Percentiles rank a stretch among this genome's conserved stretches.
Conservation (phyloP, 2,113 vertebrate genomes). For the Maccullochella peelii region DNA sequence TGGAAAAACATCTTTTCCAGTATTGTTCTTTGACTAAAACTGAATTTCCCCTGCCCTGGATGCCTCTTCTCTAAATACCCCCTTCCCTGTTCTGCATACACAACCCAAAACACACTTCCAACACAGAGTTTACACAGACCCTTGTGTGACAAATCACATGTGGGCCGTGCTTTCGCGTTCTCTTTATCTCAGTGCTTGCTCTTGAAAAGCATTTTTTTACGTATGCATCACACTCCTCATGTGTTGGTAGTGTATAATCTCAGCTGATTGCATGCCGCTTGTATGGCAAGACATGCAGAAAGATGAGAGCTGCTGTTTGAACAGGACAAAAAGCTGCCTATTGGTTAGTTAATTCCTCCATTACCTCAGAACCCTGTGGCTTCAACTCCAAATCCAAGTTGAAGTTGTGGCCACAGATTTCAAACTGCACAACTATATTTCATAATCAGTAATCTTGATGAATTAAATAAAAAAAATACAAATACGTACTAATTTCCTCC, state of each 20-base stretch:
- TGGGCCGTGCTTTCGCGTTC: slow-evolving; percentile 2
- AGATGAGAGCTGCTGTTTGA: slow-evolving; percentile 46
- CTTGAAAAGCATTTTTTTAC: slow-evolving; percentile 1
- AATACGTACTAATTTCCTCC: slow-evolving; percentile 3
- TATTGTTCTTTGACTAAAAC: slow-evolving; percentile 32
- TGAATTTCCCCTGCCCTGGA: slow-evolving; percentile 59
- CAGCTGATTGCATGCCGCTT: slow-evolving; percentile 73
- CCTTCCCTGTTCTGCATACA: slow-evolving; percentile 43
- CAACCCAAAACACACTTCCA: slow-evolving; percentile 61
- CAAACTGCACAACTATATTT: slow-evolving; percentile 8
- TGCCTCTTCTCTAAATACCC: slow-evolving; percentile 52
- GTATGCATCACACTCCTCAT: slow-evolving; percentile 19
- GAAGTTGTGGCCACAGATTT: slow-evolving; percentile 68
- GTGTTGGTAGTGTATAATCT: slow-evolving; percentile 58
- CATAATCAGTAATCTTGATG: not conserved
- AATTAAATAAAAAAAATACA: not conserved
- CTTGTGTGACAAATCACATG: slow-evolving; percentile 7
- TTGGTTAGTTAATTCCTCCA: not conserved
- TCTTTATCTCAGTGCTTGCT: slow-evolving; percentile 19
- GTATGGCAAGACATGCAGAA: slow-evolving; percentile 51
- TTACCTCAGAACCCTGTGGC: slow-evolving; percentile 58
- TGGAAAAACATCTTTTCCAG: slow-evolving; percentile 17
- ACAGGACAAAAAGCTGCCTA: slow-evolving; percentile 40
- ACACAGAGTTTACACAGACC: slow-evolving; percentile 44
- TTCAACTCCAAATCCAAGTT: slow-evolving; percentile 42